phyloP scores from a whole-genome alignment of 2,113 vertebrate species.

The Miniopterus natalensis region DNA sequence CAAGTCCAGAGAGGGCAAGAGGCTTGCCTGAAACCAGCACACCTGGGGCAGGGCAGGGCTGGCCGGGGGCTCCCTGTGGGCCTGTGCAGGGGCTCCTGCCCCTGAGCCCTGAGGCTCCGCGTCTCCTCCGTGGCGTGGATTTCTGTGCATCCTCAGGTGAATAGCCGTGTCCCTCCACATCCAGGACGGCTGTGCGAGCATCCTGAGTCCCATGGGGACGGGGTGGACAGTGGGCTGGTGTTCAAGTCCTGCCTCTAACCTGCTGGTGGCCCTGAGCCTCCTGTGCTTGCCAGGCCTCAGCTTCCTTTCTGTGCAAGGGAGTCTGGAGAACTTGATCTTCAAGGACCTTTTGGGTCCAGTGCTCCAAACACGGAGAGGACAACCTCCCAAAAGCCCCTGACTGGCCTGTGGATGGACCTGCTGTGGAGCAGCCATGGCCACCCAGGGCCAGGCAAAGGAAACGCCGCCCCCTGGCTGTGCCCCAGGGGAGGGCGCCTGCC shows the following conservation, averaged over 20 bases:
- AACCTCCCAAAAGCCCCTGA: neutral
- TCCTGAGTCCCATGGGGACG: fast-evolving
- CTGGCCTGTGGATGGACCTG: neutral
- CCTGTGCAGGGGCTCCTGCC: neutral
- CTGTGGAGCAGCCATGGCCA: neutral
- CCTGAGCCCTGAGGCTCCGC: neutral
- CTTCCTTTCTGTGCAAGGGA: neutral
- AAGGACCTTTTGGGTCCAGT: neutral
- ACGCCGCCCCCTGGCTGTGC: slow-evolving; percentile 70
- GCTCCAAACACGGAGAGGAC: neutral
- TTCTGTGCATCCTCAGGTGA: neutral
- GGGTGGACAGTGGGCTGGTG: neutral
- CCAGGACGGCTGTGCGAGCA: fast-evolving
- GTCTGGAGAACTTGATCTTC: no score
- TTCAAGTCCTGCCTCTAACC: neutral
- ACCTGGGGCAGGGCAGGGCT: no score
- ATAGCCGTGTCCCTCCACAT: fast-evolving
- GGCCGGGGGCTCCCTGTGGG: neutral
- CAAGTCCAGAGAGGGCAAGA: neutral
- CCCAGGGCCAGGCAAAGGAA: neutral
- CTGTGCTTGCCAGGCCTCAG: neutral
- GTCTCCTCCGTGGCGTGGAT: fast-evolving
- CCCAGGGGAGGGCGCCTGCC: slow-evolving; percentile 58
- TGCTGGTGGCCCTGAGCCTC: neutral
- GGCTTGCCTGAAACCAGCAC: fast-evolving